These are phyloP conservation scores for Leptopilina clavipes DNA, from an alignment of 1,140 invertebrate genomes.

Conservation along the genomic window DNA sequence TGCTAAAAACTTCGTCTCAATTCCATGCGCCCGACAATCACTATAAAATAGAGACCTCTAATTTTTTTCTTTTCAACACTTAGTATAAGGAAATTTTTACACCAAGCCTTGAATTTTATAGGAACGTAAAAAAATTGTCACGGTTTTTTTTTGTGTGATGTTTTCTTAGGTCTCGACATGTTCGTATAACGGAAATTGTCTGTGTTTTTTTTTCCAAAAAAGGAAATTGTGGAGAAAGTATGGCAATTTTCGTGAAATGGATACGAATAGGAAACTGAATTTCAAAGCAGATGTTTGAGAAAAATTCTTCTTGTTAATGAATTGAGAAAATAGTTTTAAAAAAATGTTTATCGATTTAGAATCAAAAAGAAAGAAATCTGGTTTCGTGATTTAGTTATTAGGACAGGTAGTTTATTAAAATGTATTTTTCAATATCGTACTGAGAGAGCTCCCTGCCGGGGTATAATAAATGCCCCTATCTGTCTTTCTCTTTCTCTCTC, in stretches of 20 bases:
- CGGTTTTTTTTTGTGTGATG: neutral
- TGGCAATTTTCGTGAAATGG: too few species aligned
- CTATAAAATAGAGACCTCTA: conserved; percentile 1
- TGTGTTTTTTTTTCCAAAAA: too few species aligned
- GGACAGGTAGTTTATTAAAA: conserved; percentile 30
- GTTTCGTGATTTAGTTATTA: conserved; percentile 16
- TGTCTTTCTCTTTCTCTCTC: conserved; percentile 44
- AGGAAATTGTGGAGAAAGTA: too few species aligned
- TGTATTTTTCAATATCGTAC: conserved; percentile 32
- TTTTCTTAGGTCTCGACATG: too few species aligned
- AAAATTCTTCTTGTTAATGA: too few species aligned
- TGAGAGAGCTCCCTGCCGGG: conserved; percentile 13
- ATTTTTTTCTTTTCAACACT: neutral
- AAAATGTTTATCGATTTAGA: neutral
- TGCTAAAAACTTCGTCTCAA: neutral
- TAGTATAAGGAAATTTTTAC: neutral
- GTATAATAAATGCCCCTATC: conserved; percentile 43
- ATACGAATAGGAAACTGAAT: too few species aligned
- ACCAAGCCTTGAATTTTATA: neutral
- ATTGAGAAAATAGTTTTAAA: too few species aligned
- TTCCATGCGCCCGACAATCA: neutral
- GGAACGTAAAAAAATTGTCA: neutral
- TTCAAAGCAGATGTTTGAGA: too few species aligned
- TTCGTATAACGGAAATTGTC: too few species aligned
- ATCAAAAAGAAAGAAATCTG: too few species aligned